phyloP scores from a whole-genome alignment of 2,797 vertebrate genomes.

The Hirundo rustica region DNA sequence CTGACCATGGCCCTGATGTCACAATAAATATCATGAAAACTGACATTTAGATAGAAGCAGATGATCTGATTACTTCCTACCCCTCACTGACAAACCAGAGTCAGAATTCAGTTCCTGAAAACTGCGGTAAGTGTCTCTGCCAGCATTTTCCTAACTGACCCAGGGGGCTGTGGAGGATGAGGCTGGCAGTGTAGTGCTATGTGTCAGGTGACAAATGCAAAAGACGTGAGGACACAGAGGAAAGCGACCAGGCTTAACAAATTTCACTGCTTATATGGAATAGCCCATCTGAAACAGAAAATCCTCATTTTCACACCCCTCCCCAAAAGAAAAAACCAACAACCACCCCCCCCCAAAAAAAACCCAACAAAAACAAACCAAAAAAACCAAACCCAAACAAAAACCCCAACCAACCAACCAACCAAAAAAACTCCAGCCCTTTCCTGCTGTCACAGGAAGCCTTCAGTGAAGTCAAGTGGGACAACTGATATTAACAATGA shows the following conservation, averaged over 20 bases:
- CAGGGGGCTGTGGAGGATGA: neutral
- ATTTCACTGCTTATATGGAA: neutral
- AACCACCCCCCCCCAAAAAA: too few relatives aligned
- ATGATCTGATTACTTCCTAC: neutral
- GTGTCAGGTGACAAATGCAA: neutral
- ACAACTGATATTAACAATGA: neutral
- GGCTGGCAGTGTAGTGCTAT: neutral
- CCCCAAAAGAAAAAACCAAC: neutral
- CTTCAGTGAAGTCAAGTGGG: neutral
- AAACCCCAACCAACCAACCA: neutral
- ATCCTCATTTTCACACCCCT: neutral
- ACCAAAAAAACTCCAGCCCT: neutral
- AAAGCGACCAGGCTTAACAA: neutral
- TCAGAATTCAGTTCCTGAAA: neutral
- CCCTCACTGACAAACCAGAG: rapidly evolving
- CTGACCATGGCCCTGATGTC: neutral
- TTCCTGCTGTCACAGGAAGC: conserved; percentile 12
- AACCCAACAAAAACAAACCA: neutral
- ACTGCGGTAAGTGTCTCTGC: neutral
- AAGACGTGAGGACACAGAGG: neutral
- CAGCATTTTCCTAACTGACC: neutral
- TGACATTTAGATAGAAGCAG: neutral
- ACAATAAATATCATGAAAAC: neutral
- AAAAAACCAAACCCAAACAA: neutral
- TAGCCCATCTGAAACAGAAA: neutral